Evolutionary conservation across 2,888 invertebrate species (phyloP), one percentile per base, ranked within the genome.

Genomic region (Agriopis marginaria): DNA sequence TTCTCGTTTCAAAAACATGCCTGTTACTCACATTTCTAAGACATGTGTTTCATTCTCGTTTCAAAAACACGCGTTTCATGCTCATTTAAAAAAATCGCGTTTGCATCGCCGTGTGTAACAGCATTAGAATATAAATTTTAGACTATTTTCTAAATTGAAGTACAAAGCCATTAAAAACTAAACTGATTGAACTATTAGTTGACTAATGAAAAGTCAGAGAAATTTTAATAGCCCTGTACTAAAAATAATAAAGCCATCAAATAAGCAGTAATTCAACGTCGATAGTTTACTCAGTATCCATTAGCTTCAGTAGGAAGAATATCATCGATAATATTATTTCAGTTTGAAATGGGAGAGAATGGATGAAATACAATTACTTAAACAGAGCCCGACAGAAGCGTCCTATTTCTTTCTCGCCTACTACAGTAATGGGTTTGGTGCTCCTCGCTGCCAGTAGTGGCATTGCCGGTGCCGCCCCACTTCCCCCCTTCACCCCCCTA

Each of bases 321-420:
- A 62, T 62, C 49, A 72, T 72, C 69, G 68, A 73, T 70, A 70
- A 63, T 71, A 71, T 71, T 55, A 73, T 67, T 74, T 68, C 70
- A 74, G 59, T 73, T 74, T 73, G 62, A 68, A 76, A 69, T 80
- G 82, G 82, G 81, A 87, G 88, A 86, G 83, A 89, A 89, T 88
- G 87, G 87, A 87, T 89, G 86, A 86, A 90, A 92, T 86, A 90
- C 90, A 93, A 92, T 93, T 92, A 93, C 92, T 92, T 90, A 88
- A 90, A 88, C 89, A 86, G 88, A 89, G 85, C 88, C 86, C 89
- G 88, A 91, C 89, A 89, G 87, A 88, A 88, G 89, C 90, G 87
- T 87, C 87, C 89, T 90, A 90, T 91, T 93, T 92, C 93, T 90
- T 91, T 93, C 92, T 89, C 89, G 87, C 91, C 86, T 89, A 88